Percentiles rank a stretch among this genome's conserved stretches.
phyloP scores from a whole-genome alignment of 2,888 invertebrate genomes.

The Parnassius orleans region DNA sequence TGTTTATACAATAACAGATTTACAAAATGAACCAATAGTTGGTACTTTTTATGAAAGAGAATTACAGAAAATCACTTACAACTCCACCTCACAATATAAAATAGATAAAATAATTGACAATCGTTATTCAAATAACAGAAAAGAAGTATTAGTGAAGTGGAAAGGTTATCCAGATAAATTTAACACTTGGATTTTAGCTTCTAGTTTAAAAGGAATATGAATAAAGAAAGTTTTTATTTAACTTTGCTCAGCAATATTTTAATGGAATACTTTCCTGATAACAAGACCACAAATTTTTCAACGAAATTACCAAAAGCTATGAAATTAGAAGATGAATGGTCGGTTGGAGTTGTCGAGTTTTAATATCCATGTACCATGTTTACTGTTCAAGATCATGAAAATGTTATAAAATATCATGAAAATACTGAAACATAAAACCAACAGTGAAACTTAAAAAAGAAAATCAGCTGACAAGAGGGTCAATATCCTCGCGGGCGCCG shows the following conservation, averaged over 20 bases:
- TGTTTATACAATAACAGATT: no score
- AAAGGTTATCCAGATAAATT: background rate
- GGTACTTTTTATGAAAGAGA: no score
- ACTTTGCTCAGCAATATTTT: background rate
- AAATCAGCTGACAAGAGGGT: no score
- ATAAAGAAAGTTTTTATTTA: background rate
- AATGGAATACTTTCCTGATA: background rate
- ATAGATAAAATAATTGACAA: background rate
- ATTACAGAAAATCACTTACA: fast-evolving
- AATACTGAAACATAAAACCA: no score
- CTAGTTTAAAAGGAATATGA: background rate
- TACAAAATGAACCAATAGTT: no score
- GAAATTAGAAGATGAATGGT: no score
- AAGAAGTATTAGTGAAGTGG: background rate
- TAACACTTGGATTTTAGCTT: background rate
- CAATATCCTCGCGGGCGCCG: no score
- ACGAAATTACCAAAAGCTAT: no score
- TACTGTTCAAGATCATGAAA: background rate
- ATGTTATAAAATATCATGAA: no score
- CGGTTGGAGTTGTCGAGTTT: background rate
- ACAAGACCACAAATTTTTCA: no score
- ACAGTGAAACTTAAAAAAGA: no score
- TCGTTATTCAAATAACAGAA: background rate
- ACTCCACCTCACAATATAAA: background rate
- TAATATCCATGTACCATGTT: background rate